These are phyloP conservation scores for Rousettus leschenaultii DNA, from an alignment of 2,113 vertebrate species.

Conservation along the genomic window DNA sequence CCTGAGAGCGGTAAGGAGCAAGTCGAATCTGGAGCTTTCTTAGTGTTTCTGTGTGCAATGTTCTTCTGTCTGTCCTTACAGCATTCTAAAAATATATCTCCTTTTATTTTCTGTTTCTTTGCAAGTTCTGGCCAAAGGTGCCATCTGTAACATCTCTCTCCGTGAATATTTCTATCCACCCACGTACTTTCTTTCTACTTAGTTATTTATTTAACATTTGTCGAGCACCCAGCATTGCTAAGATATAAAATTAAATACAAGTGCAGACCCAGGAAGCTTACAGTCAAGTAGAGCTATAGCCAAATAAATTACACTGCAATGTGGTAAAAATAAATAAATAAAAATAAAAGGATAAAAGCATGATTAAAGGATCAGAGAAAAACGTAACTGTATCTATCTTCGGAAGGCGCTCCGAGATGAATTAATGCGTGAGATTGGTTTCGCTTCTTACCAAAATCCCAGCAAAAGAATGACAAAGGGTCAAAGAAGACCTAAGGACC, in stretches of 20 bases:
- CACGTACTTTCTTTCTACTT: neutral
- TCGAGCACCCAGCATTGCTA: neutral
- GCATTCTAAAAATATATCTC: neutral
- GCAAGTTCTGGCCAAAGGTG: neutral
- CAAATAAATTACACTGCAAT: neutral
- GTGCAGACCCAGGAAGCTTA: neutral
- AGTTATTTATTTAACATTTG: neutral
- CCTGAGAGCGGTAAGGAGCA: neutral
- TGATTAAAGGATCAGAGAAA: neutral
- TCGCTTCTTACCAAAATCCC: neutral
- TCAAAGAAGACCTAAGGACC: neutral
- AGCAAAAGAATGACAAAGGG: neutral
- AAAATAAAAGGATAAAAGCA: neutral
- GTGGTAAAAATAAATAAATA: neutral
- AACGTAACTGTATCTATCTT: neutral
- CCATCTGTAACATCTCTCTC: neutral
- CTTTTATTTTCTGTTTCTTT: constrained; percentile 8
- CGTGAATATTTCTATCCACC: neutral
- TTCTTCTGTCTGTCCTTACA: neutral
- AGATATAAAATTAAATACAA: neutral
- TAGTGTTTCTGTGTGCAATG: neutral
- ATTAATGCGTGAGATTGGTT: neutral
- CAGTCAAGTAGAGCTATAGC: neutral
- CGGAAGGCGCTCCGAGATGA: neutral
- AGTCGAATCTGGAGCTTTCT: neutral